Evolutionary conservation across 2,113 vertebrate genomes (phyloP).

Genomic region (Erinaceus europaeus): DNA sequence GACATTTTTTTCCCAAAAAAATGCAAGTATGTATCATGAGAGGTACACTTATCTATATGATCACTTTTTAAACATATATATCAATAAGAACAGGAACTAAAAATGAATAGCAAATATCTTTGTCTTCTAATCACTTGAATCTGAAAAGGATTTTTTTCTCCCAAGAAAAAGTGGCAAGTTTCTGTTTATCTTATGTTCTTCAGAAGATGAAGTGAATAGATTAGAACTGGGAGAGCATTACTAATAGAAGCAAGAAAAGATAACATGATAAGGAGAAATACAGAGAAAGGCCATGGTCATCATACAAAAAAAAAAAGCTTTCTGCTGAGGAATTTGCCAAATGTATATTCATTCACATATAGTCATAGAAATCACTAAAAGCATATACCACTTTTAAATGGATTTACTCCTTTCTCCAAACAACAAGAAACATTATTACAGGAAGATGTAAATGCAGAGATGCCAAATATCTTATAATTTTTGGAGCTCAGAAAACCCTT

Average conservation of each 20-base stretch:
- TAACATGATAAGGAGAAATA: neutral
- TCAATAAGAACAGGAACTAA: neutral
- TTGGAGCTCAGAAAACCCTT: conserved; percentile 21
- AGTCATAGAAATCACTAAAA: conserved; percentile 37
- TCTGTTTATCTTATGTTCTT: neutral
- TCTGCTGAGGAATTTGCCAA: conserved; percentile 23
- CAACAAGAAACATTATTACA: conserved; percentile 44
- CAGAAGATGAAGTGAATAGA: neutral
- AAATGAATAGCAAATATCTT: neutral
- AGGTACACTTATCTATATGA: neutral
- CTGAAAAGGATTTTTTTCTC: neutral
- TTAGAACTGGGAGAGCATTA: neutral
- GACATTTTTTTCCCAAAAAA: no score
- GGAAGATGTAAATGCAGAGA: conserved; percentile 7
- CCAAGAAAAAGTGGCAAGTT: neutral
- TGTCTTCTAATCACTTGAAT: neutral
- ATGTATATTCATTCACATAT: conserved; percentile 37
- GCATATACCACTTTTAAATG: conserved; percentile 24
- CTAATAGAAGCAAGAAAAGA: neutral
- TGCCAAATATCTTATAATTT: conserved; percentile 43
- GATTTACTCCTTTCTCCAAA: conserved; percentile 39
- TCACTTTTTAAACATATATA: neutral
- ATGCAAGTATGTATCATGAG: no score
- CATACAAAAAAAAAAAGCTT: neutral
- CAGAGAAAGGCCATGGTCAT: neutral